Evolutionary conservation across 2,888 invertebrate species (phyloP).

Genomic region (Resseliella maxima): DNA sequence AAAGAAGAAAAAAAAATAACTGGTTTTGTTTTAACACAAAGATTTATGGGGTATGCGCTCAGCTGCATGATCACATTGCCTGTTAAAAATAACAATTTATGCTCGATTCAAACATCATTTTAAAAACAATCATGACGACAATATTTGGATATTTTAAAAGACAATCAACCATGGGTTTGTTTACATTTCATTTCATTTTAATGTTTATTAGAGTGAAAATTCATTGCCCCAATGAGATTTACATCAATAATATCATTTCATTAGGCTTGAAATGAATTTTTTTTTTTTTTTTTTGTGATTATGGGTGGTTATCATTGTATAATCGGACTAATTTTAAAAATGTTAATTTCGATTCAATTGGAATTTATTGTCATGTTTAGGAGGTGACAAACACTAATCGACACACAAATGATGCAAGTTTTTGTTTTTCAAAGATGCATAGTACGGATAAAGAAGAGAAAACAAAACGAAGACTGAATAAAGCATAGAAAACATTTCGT

Average conservation of each 20-base stretch:
- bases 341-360: background rate
- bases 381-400: background rate
- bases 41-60: background rate
- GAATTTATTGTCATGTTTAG: background rate
- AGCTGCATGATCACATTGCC: background rate
- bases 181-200: background rate
- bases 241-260: background rate
- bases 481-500: background rate
- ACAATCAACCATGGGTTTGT: background rate
- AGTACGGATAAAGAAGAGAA: background rate
- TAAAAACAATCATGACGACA: background rate
- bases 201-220: background rate
- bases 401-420: background rate
- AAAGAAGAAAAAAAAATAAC: background rate
- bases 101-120: background rate
- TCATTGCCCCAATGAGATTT: background rate
- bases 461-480: background rate
- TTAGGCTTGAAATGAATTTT: background rate
- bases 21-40: background rate
- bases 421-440: background rate
- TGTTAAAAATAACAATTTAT: background rate
- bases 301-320: background rate
- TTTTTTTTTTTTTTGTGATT: background rate
- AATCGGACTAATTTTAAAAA: background rate
- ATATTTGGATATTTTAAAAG: background rate